phyloP scores from a whole-genome alignment of 2,888 invertebrate genomes.

The Drosophila bunnanda region DNA sequence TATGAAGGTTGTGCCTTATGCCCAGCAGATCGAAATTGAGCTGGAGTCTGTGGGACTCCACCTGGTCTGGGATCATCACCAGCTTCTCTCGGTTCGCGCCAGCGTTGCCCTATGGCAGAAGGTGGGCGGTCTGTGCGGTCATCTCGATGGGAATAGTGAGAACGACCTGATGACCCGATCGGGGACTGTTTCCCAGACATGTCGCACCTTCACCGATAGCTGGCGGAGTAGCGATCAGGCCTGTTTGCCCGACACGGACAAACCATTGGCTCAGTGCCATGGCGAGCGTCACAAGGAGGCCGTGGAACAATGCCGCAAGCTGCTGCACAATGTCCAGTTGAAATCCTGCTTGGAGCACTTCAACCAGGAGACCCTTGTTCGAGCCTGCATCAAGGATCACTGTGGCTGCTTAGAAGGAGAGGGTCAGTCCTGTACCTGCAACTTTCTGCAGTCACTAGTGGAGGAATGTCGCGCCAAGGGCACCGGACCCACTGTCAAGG shows the following conservation, averaged over 20 bases:
- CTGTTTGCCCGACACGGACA: constrained; percentile 69
- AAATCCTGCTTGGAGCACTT: constrained; percentile 88
- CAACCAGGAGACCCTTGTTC: constrained; percentile 88
- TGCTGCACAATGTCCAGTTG: constrained; percentile 88
- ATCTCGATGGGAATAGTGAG: constrained; percentile 88
- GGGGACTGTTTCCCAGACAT: constrained; percentile 85
- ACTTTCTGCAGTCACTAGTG: constrained; percentile 88
- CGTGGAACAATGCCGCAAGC: constrained; percentile 23
- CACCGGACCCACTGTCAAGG: constrained; percentile 84
- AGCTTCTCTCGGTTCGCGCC: constrained; percentile 88
- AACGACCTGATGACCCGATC: constrained; percentile 88
- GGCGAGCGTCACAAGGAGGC: constrained; percentile 84
- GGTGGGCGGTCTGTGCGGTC: constrained; percentile 93
- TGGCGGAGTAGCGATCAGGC: constrained; percentile 56
- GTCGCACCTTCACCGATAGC: constrained; percentile 84
- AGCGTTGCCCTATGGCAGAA: constrained; percentile 89
- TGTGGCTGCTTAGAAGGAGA: constrained; percentile 87
- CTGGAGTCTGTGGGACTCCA: constrained; percentile 89
- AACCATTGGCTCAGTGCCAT: constrained; percentile 59
- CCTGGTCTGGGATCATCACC: constrained; percentile 91
- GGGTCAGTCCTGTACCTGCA: constrained; percentile 90
- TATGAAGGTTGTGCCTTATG: constrained; percentile 89
- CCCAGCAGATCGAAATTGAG: constrained; percentile 89
- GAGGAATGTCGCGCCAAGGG: constrained; percentile 90
- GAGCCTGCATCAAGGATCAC: constrained; percentile 92